Evolutionary conservation across 2,888 invertebrate genomes (phyloP).

Genomic region (Lasioglossum villosulum): DNA sequence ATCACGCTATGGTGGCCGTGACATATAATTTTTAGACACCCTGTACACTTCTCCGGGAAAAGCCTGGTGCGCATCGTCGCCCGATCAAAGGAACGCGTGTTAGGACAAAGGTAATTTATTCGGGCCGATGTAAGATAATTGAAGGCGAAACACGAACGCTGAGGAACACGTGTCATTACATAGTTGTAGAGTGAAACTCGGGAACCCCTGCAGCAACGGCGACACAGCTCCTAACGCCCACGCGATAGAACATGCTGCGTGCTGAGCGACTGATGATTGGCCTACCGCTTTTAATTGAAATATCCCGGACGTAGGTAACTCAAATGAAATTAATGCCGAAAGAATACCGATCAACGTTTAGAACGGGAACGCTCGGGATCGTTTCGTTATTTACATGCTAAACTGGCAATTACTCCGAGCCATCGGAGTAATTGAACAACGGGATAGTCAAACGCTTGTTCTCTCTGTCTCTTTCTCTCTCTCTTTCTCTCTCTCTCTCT

Average conservation of each 20-base stretch:
- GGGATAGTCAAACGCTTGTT: neutral
- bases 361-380: neutral
- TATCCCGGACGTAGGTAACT: slow-evolving; percentile 71
- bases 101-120: slow-evolving; percentile 40
- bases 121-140: slow-evolving; percentile 49
- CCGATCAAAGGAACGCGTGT: slow-evolving; percentile 10
- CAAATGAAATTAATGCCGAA: slow-evolving; percentile 59
- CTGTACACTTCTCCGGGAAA: slow-evolving; percentile 29
- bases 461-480: neutral
- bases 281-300: slow-evolving; percentile 72
- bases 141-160: slow-evolving; percentile 43
- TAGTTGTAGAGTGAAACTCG: slow-evolving; percentile 44
- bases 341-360: slow-evolving; percentile 30
- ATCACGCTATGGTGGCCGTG: too few species aligned
- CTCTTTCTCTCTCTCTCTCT: neutral
- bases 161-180: slow-evolving; percentile 45
- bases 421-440: neutral
- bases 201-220: slow-evolving; percentile 54
- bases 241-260: slow-evolving; percentile 67
- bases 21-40: too few species aligned
- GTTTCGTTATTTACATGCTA: neutral
- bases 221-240: slow-evolving; percentile 63
- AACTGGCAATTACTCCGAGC: neutral
- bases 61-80: slow-evolving; percentile 1
- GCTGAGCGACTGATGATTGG: slow-evolving; percentile 75